phyloP scores from a whole-genome alignment of 2,113 vertebrate species.

The Amphilophus citrinellus region DNA sequence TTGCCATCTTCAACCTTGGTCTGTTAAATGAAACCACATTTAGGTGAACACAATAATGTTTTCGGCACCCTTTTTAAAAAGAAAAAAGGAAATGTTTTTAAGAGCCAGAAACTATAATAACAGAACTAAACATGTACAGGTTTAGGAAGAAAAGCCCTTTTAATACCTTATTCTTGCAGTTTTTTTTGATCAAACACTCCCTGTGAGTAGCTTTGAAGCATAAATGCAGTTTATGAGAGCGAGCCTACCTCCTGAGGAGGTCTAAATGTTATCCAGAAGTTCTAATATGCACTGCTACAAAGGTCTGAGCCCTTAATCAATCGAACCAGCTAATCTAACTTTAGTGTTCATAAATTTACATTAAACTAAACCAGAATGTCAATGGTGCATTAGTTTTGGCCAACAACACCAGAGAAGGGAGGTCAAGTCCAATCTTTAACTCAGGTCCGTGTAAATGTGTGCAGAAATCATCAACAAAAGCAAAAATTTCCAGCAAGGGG shows the following conservation, averaged over 20 bases:
- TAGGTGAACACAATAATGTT: neutral
- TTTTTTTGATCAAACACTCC: neutral
- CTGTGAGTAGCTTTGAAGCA: neutral
- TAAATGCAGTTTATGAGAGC: neutral
- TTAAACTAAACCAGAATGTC: slow-evolving; percentile 1
- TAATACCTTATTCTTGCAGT: neutral
- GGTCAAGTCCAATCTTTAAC: neutral
- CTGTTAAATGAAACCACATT: slow-evolving; percentile 67
- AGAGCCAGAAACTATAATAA: neutral
- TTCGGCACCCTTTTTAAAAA: neutral
- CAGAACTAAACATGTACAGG: neutral
- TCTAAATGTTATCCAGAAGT: neutral
- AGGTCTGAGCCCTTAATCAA: neutral
- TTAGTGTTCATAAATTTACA: slow-evolving; percentile 5
- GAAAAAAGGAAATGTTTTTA: neutral
- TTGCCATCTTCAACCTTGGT: slow-evolving; percentile 84
- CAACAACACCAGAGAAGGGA: neutral
- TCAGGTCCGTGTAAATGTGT: neutral
- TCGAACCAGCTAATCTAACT: neutral
- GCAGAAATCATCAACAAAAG: no score
- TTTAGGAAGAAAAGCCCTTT: neutral
- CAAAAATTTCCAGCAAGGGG: no score
- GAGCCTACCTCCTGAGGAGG: neutral
- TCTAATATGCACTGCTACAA: neutral
- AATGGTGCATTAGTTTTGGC: neutral